Percentiles rank a stretch among this genome's conserved stretches.
These are phyloP conservation scores for Ryuthela nishihirai DNA, from an alignment of 2,888 invertebrate genomes.

Conservation along the genomic window DNA sequence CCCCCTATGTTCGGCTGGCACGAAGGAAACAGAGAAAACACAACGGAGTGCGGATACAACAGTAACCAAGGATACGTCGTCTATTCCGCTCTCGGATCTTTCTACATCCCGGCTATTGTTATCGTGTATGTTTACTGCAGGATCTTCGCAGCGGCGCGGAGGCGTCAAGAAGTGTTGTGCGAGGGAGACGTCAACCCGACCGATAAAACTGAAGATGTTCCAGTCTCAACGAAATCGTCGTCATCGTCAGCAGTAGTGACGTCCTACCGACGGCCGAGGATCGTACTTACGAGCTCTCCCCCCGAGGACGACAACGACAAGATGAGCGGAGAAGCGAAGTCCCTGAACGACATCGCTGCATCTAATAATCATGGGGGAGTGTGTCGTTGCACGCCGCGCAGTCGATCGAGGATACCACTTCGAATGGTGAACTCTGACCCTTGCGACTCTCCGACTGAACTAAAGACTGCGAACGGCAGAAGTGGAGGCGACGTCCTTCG, in stretches of 20 bases:
- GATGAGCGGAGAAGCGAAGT: too few species aligned
- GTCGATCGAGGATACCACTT: too few species aligned
- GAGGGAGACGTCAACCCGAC: background rate
- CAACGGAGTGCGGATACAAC: conserved; percentile 43
- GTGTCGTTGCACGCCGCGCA: too few species aligned
- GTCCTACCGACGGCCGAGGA: too few species aligned
- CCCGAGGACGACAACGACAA: too few species aligned
- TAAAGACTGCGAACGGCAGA: too few species aligned
- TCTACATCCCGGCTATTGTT: conserved; percentile 47
- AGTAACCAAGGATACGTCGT: conserved; percentile 46
- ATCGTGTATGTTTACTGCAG: conserved; percentile 48
- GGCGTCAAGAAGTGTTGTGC: conserved; percentile 31
- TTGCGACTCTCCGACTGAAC: too few species aligned
- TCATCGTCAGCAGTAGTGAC: background rate
- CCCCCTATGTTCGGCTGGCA: conserved; percentile 48
- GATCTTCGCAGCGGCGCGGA: conserved; percentile 46
- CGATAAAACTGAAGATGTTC: conserved; percentile 32
- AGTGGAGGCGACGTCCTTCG: too few species aligned
- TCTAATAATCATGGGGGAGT: too few species aligned
- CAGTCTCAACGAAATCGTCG: conserved; percentile 14
- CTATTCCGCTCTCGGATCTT: conserved; percentile 47
- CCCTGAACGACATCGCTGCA: too few species aligned
- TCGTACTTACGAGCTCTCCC: too few species aligned
- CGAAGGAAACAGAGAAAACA: conserved; percentile 40
- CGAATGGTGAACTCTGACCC: too few species aligned